phyloP scores from a whole-genome alignment of 2,888 invertebrate species.

The Papilio elwesi region DNA sequence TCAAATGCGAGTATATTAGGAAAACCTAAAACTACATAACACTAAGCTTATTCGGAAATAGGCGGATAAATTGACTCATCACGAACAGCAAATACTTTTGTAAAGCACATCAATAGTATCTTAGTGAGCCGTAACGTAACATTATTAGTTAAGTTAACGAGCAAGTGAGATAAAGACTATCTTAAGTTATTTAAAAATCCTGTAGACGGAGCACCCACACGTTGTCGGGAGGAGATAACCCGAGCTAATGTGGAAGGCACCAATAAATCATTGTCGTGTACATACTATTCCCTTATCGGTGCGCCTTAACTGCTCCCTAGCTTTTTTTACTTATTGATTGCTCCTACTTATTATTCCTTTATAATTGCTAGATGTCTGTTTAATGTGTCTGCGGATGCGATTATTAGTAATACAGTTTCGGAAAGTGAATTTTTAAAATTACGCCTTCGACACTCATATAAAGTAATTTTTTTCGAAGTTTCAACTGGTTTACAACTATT shows the following conservation, averaged over 20 bases:
- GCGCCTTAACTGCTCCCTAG: constrained; percentile 28
- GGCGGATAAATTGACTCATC: not conserved
- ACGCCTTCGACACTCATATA: no score
- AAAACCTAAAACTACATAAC: no score
- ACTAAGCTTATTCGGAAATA: no score
- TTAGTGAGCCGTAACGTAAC: not conserved
- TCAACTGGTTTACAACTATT: no score
- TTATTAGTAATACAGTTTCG: not conserved
- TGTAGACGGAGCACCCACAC: constrained; percentile 29
- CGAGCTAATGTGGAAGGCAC: constrained; percentile 33
- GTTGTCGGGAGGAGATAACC: constrained; percentile 28
- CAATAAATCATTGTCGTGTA: constrained; percentile 36
- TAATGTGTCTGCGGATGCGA: constrained; percentile 3
- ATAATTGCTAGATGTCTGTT: not conserved
- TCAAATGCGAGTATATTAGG: no score
- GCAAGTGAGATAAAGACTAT: constrained; percentile 26
- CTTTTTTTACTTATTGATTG: constrained; percentile 30
- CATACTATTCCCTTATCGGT: constrained; percentile 36
- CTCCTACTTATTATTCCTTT: constrained; percentile 1
- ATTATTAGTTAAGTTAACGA: constrained; percentile 29
- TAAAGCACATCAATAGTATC: not conserved
- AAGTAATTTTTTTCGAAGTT: no score
- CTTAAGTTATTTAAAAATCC: constrained; percentile 37
- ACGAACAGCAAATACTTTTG: not conserved
- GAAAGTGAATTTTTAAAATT: no score